These are phyloP conservation scores for Pandemis cinnamomeana DNA, from an alignment of 2,888 invertebrate species.

Conservation along the genomic window DNA sequence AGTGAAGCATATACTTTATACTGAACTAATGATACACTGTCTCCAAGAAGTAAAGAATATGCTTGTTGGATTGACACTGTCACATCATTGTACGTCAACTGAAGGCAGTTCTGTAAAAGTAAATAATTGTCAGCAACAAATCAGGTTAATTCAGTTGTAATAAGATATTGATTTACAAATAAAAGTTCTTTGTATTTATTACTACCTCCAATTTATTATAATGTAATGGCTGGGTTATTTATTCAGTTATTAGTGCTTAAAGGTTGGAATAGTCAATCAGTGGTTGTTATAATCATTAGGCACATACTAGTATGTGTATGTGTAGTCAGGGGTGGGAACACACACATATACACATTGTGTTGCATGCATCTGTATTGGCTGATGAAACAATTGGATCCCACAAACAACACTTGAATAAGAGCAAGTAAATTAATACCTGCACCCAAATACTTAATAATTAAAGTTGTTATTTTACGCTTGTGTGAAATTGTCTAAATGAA, in stretches of 20 bases:
- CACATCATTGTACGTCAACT: constrained; percentile 82
- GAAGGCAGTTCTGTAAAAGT: constrained; percentile 85
- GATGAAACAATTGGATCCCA: no score
- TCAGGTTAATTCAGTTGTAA: not conserved
- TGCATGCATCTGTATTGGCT: no score
- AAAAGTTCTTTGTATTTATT: no score
- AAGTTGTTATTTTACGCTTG: no score
- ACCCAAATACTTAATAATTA: no score
- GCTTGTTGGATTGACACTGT: constrained; percentile 87
- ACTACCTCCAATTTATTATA: not conserved
- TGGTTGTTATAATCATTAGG: no score
- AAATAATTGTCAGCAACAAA: constrained; percentile 1
- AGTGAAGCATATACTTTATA: constrained; percentile 86
- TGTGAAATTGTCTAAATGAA: not conserved
- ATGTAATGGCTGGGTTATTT: not conserved
- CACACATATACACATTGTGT: no score
- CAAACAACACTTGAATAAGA: no score
- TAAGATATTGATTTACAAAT: not conserved
- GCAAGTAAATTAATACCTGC: no score
- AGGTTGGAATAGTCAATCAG: not conserved
- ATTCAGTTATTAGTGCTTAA: not conserved
- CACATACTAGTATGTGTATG: no score
- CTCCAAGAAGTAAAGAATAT: constrained; percentile 80
- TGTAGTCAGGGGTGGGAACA: no score
- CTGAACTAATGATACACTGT: constrained; percentile 70